Evolutionary conservation across 2,888 invertebrate genomes (phyloP), one percentile per base, ranked within the genome.

Genomic region (Micoletzkya japonica): DNA sequence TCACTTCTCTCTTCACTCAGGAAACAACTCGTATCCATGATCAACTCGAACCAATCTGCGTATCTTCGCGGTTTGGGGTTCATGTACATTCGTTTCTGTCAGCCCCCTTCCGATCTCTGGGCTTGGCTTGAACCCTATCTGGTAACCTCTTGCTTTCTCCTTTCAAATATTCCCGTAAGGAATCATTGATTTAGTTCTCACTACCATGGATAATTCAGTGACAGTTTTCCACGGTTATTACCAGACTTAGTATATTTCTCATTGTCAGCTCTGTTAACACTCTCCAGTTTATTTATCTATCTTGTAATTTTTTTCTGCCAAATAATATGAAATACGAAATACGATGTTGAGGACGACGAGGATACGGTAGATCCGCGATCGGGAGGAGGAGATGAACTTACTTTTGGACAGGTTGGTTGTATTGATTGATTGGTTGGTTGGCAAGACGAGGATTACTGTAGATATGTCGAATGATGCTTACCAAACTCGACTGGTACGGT

Each of bases 71-170:
- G 94, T 76, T 90, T 99, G 81, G 98, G 95, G n/a, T 85, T 84
- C 72, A 79, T 84, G 81, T 82, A 81, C 72, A 76, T 84, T 34
- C 78, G 97, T 81, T 98, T 94, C 87, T 95, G 95, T 10, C 94
- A 97, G 87, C 95, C 95, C 24, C 97, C 98, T 0, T 91, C 91
- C 66, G 94, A 95, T 86, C 89, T 98, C 73, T 94, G 96, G 89
- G 93, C 93, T 86, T 98, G 98, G 98, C 96, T 93, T 86, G 94
- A 92, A 82, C 91, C 92, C 70, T 98, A 96, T 88, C 88, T 98
- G 78, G 94, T 82, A 14, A 64, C n/a, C n/a, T n/a, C n/a, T n/a
- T n/a, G 77, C 72, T 17, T 30, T 0, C 2, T 50, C 14, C 4
- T 24, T 57, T 30, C 7, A 57, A 32, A n/a, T n/a, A n/a, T n/a